Percentiles rank a stretch among this genome's conserved stretches.
Conservation (phyloP, 2,113 vertebrate species). For the Amazona guildingii region DNA sequence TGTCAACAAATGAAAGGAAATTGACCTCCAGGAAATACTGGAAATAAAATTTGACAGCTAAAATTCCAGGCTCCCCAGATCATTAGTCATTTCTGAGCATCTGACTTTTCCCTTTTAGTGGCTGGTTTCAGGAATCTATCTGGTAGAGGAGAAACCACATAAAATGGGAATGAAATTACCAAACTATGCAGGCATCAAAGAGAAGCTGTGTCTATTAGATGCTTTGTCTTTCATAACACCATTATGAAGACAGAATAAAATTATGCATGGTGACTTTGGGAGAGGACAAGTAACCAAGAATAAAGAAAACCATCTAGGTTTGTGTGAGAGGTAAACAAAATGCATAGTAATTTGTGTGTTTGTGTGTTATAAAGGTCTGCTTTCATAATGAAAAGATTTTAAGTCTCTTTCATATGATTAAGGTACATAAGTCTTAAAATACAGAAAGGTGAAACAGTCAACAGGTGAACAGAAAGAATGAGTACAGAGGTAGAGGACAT, state of each 20-base stretch:
- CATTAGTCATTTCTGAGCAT: background rate
- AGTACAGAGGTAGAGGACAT: background rate
- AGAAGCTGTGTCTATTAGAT: background rate
- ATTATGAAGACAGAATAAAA: conserved; percentile 28
- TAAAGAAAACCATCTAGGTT: background rate
- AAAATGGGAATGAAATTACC: background rate
- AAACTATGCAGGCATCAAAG: background rate
- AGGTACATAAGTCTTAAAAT: background rate
- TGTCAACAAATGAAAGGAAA: background rate
- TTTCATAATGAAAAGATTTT: background rate
- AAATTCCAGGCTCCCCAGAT: background rate
- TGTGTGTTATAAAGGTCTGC: background rate
- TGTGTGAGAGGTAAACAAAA: background rate
- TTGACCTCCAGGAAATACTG: background rate
- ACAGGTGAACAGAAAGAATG: background rate
- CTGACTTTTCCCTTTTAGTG: background rate
- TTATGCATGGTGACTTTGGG: background rate
- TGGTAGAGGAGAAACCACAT: background rate
- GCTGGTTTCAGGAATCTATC: background rate
- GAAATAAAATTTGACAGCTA: background rate
- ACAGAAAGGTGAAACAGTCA: background rate
- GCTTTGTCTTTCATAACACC: background rate
- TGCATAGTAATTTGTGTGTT: background rate
- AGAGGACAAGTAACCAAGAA: background rate
- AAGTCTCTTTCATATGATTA: background rate